Evolutionary conservation across 2,888 invertebrate species (phyloP), one percentile per base, ranked within the genome.

Genomic region (Dynastes hyllus): DNA sequence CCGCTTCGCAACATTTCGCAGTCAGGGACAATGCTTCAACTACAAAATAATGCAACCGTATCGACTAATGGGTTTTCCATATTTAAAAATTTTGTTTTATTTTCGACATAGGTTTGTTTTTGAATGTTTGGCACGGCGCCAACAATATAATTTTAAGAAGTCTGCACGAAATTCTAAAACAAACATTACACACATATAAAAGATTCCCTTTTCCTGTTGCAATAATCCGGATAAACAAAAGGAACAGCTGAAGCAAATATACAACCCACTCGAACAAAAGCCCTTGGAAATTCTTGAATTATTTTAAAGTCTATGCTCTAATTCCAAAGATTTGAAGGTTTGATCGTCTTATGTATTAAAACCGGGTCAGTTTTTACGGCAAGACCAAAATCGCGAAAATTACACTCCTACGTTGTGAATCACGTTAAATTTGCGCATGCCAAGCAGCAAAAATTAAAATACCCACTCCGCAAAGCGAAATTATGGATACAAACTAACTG

Each of bases 71-170:
- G 66, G 53, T 55, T 77, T 67, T 77, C 77, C 77, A 77, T 77
- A 77, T 77, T 77, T 67, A 67, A 66, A 67, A 67, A 77, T 55
- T 63, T 55, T 55, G 77, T 66, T 77, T 67, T 67, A 77, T 77
- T 77, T 77, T 77, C 77, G 55, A 77, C 77, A 76, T 67, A 67
- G 58, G 71, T 81, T 78, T 81, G 81, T 82, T 84, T 84, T 81
- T 80, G 81, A 81, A 81, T 82, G 79, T 80, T 79, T 84, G 83
- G 83, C 83, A 67, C 5, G 11, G 9, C 70, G 81, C 83, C 83
- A 84, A 16, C 45, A 82, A 79, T 69, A 61, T 76, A 78, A 81
- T 81, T 80, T 81, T 80, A 81, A 77, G 80, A 75, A 79, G 81
- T 82, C 81, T 80, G 78, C 81, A 79, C 76, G 77, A 81, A 82